Evolutionary conservation across 92 coral and sea anemone species (phyloP), one percentile per base, ranked within the genome.

Genomic region (Desmophyllum pertusum): DNA sequence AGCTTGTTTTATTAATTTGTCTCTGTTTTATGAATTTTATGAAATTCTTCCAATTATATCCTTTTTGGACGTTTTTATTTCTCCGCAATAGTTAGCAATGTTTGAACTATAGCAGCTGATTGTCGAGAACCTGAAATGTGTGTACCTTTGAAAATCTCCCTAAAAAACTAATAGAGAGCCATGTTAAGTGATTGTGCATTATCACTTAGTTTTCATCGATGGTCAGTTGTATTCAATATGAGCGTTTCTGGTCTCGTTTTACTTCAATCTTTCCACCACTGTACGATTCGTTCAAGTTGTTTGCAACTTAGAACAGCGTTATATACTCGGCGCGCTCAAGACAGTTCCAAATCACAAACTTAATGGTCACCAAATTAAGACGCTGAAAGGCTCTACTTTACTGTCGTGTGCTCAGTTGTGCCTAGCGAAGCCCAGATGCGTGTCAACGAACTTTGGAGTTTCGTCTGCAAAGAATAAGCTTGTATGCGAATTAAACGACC

Each of bases 361-460:
- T 14, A 11, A 59, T 10, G 87, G 87, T 5, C 87, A 84, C 63
- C 81, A 74, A 31, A 37, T 84, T 25, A 65, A 63, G 57, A 64
- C 33, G 0, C 39, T 84, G 4, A 75, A 67, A 15, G 75, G 72
- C 6, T 39, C 74, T 2, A 63, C 75, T 0, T 30, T 62, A 48
- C 17, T 84, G 36, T 74, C 81, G 6, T 84, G 87, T 50, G 81
- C 50, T 27, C 87, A 84, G 33, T 75, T 40, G 52, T 84, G 87
- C 52, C 48, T 84, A 23, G 75, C 39, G 15, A 55, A 66, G 19
- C 25, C 62, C 35, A 63, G 64, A 23, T 84, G 87, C 57, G 75
- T 41, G 31, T 84, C 87, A 11, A 84, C 82, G 30, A 84, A 84
- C 63, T 84, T 84, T 33, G 87, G 82, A 14, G 53, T 64, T 50